phyloP scores from a whole-genome alignment of 2,797 vertebrate genomes.

The Siniperca scherzeri region DNA sequence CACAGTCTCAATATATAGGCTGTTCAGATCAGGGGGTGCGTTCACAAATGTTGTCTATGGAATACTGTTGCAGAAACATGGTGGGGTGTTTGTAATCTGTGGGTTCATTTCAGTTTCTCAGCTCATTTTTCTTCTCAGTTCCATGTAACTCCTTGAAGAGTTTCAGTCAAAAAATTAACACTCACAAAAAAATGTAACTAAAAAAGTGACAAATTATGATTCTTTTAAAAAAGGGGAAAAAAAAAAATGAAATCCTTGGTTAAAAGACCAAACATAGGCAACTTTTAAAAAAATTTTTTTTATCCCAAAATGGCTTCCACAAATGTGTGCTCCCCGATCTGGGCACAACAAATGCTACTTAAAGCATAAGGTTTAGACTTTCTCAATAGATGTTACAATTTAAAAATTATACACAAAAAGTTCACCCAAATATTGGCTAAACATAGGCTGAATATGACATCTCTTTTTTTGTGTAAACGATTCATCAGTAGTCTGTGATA shows the following conservation, averaged over 20 bases:
- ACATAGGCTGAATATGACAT: slow-evolving; percentile 42
- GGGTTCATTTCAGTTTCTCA: slow-evolving; percentile 28
- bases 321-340: slow-evolving; percentile 11
- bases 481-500: slow-evolving; percentile 34
- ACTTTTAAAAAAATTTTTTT: slow-evolving; percentile 11
- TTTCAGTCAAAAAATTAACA: slow-evolving; percentile 34
- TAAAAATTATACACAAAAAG: slow-evolving; percentile 29
- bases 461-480: slow-evolving; percentile 41
- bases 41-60: slow-evolving; percentile 47
- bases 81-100: slow-evolving; percentile 26
- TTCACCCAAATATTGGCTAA: slow-evolving; percentile 30
- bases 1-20: slow-evolving; percentile 49
- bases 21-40: slow-evolving; percentile 39
- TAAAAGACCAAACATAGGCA: slow-evolving; percentile 37
- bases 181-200: neutral
- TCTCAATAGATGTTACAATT: slow-evolving; percentile 12
- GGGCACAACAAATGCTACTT: slow-evolving; percentile 5
- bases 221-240: neutral
- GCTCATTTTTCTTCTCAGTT: slow-evolving; percentile 27
- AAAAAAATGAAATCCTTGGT: slow-evolving; percentile 1
- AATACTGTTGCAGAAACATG: slow-evolving; percentile 64
- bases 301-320: slow-evolving; percentile 42
- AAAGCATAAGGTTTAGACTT: slow-evolving; percentile 14
- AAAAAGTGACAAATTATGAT: neutral
- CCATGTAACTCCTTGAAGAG: slow-evolving; percentile 32